phyloP scores from a whole-genome alignment of 2,113 vertebrate genomes.

The Petroica traversi region DNA sequence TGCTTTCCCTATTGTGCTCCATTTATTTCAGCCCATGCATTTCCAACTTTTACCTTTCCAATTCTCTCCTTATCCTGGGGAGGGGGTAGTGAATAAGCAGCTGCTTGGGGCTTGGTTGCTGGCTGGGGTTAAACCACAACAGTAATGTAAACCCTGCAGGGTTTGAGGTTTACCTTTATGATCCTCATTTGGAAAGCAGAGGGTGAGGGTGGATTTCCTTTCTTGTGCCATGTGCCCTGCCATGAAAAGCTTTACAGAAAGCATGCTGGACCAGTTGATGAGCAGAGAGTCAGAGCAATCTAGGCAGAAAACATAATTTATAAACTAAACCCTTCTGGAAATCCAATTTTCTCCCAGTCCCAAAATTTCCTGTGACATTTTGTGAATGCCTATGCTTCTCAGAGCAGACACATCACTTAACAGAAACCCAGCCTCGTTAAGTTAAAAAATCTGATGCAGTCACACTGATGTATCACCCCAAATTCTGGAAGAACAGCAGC shows the following conservation, averaged over 20 bases:
- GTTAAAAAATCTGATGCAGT: neutral
- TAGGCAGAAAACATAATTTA: neutral
- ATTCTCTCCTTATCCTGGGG: too few species aligned
- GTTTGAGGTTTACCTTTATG: neutral
- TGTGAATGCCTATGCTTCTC: neutral
- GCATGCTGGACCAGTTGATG: fast-evolving
- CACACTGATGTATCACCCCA: neutral
- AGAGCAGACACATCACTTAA: neutral
- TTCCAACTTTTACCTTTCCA: neutral
- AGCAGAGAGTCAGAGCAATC: neutral
- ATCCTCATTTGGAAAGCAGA: neutral
- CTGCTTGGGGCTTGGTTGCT: neutral
- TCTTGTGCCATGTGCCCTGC: neutral
- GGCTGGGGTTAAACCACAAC: neutral
- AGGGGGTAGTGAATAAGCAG: too few species aligned
- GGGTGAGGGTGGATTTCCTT: fast-evolving
- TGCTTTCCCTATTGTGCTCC: neutral
- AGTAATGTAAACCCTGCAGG: neutral
- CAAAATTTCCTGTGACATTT: fast-evolving
- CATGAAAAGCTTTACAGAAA: neutral
- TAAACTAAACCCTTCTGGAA: neutral
- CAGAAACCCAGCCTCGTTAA: neutral
- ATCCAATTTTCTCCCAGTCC: neutral
- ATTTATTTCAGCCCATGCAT: neutral
- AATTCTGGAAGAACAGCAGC: neutral